Base-by-base conservation (phyloP, 2,888 invertebrate species). In the Phrixothrix hirtus region DNA sequence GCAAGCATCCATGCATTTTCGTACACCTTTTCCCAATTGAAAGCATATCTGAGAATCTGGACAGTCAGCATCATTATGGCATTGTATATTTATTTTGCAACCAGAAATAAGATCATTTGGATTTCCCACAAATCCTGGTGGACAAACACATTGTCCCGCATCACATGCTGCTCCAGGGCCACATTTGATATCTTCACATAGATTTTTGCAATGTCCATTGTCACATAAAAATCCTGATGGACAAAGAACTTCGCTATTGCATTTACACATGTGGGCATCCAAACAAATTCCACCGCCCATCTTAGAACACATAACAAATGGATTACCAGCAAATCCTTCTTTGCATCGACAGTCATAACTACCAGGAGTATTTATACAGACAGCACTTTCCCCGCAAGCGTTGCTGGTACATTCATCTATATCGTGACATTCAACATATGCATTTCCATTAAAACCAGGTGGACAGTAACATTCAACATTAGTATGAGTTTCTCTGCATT, bases 341-440 rank as follows among this genome's bases (percentile, higher is more conserved):
- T 89, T 86, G 70, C 96, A 96, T 29, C 89, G 83, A 72, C 96
- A 96, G 70, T 92, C 92, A 71, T 87, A 95, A 64, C 89, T 87
- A 42, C 95, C 95, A 9, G 87, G 83, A 0, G 90, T 89, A 71
- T 96, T 95, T 58, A 94, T 88, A 69, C 96, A 96, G 31, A 88
- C 86, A 0, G 95, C 93, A 71, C 92, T 89, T 65, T 83, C 81
- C 4, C 89, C 92, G 67, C 92, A 92, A 0, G 89, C 89, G 65
- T 86, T 86, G 57, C 78, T 80, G 53, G 79, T 80, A 69, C 92
- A 93, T 76, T 93, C 92, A 68, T 93, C 87, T 41, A 92, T 83
- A 69, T 93, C 93, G 64, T 84, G 84, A 70, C 95, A 95, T 59
- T 84, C 83, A 49, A 93, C 83, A 70, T 90, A 92, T 0, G 94